Base-by-base conservation (phyloP, 2,113 vertebrate species). In the Syrmaticus mikado region DNA sequence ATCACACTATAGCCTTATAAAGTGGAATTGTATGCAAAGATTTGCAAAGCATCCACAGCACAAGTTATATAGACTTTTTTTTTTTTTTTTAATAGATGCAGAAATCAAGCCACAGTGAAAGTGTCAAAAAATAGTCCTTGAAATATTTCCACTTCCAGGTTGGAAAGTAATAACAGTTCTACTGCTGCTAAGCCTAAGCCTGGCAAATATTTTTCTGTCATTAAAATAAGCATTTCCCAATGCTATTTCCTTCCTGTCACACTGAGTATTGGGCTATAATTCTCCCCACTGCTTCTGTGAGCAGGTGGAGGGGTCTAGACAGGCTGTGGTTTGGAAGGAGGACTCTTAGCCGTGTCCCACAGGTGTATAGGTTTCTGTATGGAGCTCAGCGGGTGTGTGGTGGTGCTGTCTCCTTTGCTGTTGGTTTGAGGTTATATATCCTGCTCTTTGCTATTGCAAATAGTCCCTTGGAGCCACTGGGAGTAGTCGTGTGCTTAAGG, bases 211-310 rank as follows among this genome's bases (percentile, higher is more conserved):
- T 96, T 94, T 96, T 82, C 88, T 94, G 82, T 80, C 94, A 95
- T 97, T 96, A 96, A 93, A 96, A 92, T 93, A 87, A 88, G 93
- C 83, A 95, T 95, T 95, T 95, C 92, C 92, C 92, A 72, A 32
- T 88, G 90, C 90, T 94, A 75, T 95, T 97, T 94, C 94, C 93
- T 91, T 94, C 80, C 93, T 95, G 91, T 94, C 94, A 94, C 25
- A 15, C 70, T 8, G 73, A 58, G 67, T 91, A 90, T 92, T 92
- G 87, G 82, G 65, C 87, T 93, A 70, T 96, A 95, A 95, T 68
- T 97, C 95, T 96, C 93, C 71, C 67, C 6, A 2, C 64, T 79
- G 81, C 71, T 74, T 55, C 45, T 57, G 68, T 20, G 75, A 89
- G 72, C 10, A 5, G 73, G 50, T 74, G 86, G 71, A 80, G 91